These are phyloP conservation scores for Oostethus manadensis DNA, from an alignment of 2,113 vertebrate genomes.

Conservation along the genomic window DNA sequence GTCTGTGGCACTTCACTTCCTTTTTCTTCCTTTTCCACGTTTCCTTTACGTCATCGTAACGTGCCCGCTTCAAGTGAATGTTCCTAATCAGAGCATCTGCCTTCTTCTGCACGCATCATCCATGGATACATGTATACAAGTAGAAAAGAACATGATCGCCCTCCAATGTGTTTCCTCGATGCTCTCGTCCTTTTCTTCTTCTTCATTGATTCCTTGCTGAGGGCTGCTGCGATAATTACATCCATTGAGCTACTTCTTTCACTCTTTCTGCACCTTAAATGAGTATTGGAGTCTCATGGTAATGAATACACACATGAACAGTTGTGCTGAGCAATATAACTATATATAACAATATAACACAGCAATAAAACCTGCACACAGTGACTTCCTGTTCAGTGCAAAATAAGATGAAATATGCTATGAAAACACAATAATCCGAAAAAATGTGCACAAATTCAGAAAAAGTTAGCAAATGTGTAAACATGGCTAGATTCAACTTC, in stretches of 20 bases:
- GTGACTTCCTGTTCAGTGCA: too few species aligned
- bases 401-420: too few species aligned
- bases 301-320: background rate
- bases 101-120: background rate
- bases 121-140: too few species aligned
- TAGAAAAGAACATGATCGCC: background rate
- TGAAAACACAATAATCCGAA: too few species aligned
- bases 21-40: background rate
- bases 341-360: too few species aligned
- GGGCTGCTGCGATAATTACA: background rate
- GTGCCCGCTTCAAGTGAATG: background rate
- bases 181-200: background rate
- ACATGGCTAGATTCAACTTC: too few species aligned
- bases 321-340: too few species aligned
- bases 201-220: background rate
- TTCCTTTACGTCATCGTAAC: background rate
- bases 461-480: too few species aligned
- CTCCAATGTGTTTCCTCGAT: background rate
- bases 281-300: background rate
- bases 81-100: conserved; percentile 1
- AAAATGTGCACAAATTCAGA: too few species aligned
- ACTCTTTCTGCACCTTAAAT: background rate
- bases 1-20: too few species aligned
- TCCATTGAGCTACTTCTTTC: background rate
- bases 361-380: too few species aligned